Conservation (phyloP, 2,797 vertebrate species). For the Sebastes steindachneri region DNA sequence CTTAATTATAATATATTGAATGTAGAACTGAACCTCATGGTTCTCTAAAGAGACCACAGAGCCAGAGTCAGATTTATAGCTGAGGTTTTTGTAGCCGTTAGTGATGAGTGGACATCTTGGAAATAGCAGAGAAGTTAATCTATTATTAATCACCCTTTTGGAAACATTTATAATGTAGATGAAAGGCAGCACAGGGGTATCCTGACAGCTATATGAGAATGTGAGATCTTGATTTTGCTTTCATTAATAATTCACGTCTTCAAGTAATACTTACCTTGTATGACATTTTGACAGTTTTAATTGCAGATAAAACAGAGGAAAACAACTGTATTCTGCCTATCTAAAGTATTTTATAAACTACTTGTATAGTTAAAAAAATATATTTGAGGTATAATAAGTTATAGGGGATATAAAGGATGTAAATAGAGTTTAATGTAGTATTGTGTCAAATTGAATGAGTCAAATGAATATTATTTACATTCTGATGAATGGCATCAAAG, state of each 20-base stretch:
- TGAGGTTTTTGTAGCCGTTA: conserved; percentile 42
- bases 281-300: neutral
- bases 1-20: neutral
- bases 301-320: neutral
- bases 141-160: conserved; percentile 80
- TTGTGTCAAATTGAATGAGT: neutral
- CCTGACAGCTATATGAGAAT: conserved; percentile 44
- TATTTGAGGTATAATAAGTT: accelerated
- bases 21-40: neutral
- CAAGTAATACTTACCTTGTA: conserved; percentile 4
- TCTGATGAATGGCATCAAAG: neutral
- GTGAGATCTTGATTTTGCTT: conserved; percentile 27
- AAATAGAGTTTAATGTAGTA: neutral
- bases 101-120: conserved; percentile 59
- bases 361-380: neutral
- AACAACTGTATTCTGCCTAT: neutral
- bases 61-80: conserved; percentile 12
- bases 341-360: neutral
- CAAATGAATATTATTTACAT: neutral
- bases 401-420: accelerated
- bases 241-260: conserved; percentile 36
- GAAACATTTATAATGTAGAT: conserved; percentile 53
- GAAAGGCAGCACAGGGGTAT: conserved; percentile 25
- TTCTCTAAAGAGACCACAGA: neutral
- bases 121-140: conserved; percentile 74